These are phyloP conservation scores for Hippocampus kuda DNA, from an alignment of 2,797 vertebrate species.

Conservation along the genomic window DNA sequence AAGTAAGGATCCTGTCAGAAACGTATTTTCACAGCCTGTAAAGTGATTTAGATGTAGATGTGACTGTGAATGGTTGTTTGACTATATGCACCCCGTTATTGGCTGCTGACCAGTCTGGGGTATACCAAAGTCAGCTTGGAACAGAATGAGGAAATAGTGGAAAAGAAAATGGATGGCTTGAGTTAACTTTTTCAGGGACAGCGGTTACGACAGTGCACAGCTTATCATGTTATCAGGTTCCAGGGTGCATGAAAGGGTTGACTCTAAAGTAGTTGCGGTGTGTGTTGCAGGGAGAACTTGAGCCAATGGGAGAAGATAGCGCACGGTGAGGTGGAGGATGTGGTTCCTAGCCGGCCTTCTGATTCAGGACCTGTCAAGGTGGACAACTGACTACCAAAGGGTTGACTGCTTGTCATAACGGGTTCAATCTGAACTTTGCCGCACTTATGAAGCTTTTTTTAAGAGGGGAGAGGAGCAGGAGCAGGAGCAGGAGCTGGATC, in stretches of 20 bases:
- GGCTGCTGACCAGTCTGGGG: no score
- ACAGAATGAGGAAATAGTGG: no score
- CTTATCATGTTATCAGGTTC: no score
- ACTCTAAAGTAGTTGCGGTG: not conserved
- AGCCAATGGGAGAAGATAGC: constrained; percentile 91
- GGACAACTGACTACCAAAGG: constrained; percentile 71
- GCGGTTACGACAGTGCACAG: no score
- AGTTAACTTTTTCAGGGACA: no score
- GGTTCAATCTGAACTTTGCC: constrained; percentile 45
- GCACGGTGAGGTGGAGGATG: constrained; percentile 72
- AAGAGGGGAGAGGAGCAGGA: not conserved
- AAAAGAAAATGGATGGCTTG: no score
- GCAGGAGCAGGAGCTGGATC: constrained; percentile 34
- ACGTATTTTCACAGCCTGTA: not conserved
- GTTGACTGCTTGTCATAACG: constrained; percentile 41
- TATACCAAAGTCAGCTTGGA: no score
- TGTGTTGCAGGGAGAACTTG: constrained; percentile 80
- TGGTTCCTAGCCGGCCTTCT: constrained; percentile 47
- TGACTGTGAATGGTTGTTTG: no score
- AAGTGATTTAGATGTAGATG: not conserved
- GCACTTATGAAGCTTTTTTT: constrained; percentile 31
- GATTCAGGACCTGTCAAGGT: constrained; percentile 78
- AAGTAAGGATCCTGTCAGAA: constrained; percentile 63
- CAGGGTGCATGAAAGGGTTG: no score
- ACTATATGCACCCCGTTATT: no score